Percentiles rank a stretch among this genome's conserved stretches.
Evolutionary conservation across 1,140 invertebrate genomes (phyloP).

Genomic region (Pseudomyrmex dendroicus): DNA sequence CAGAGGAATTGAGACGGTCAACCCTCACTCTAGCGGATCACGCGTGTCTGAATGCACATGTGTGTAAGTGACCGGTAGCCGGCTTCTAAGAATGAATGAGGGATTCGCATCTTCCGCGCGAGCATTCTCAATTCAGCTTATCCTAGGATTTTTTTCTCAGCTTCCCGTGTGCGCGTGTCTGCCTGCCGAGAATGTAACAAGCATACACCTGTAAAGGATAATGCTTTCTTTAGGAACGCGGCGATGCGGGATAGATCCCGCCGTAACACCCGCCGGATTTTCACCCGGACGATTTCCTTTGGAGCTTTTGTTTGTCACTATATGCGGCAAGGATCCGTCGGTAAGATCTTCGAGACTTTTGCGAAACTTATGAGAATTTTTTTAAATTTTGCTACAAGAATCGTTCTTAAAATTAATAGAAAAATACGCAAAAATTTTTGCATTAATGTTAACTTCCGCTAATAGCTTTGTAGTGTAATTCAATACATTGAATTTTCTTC

Average conservation of each 20-base stretch:
- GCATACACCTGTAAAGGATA: conserved; percentile 47
- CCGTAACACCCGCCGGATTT: neutral
- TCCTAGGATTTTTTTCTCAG: conserved; percentile 32
- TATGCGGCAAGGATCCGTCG: neutral
- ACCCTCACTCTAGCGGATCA: conserved; percentile 18
- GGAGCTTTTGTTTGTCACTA: conserved; percentile 17
- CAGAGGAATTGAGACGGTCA: conserved; percentile 42
- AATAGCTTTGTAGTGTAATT: no score
- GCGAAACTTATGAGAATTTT: neutral
- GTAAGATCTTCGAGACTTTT: neutral
- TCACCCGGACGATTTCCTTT: neutral
- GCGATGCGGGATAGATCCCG: conserved; percentile 2
- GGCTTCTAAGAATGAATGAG: neutral
- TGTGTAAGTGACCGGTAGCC: conserved; percentile 18
- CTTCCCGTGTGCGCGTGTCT: conserved; percentile 5
- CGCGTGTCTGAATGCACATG: neutral
- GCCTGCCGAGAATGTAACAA: conserved; percentile 3
- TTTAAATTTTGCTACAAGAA: neutral
- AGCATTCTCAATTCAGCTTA: conserved; percentile 35
- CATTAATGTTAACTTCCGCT: no score
- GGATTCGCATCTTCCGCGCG: neutral
- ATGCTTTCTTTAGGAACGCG: conserved; percentile 26
- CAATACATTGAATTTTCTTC: no score
- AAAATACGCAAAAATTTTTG: no score
- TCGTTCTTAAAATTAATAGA: no score